Evolutionary conservation across 2,113 vertebrate genomes (phyloP).

Genomic region (Grus americana): DNA sequence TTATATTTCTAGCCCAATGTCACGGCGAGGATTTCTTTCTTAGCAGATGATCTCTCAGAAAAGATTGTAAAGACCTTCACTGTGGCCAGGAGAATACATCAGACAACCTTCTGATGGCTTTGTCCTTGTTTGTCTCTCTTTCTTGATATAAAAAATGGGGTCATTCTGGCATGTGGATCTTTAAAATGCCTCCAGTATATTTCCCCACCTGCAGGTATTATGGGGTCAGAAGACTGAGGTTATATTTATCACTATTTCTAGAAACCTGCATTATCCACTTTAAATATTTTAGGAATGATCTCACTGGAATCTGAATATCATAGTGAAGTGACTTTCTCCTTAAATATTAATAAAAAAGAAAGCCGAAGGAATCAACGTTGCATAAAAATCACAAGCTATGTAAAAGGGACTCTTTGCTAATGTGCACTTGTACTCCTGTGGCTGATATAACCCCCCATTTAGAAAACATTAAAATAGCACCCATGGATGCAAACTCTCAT

Average conservation of each 20-base stretch:
- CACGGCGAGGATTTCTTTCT: neutral
- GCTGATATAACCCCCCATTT: neutral
- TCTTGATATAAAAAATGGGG: constrained; percentile 37
- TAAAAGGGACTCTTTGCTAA: neutral
- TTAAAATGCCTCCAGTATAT: constrained; percentile 44
- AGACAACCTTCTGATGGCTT: constrained; percentile 35
- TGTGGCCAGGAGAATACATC: constrained; percentile 28
- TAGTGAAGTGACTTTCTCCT: neutral
- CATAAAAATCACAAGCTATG: constrained; percentile 7
- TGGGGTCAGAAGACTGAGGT: neutral
- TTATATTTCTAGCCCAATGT: neutral
- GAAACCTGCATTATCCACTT: constrained; percentile 35
- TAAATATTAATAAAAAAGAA: constrained; percentile 55
- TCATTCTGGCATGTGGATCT: constrained; percentile 7
- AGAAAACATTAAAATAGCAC: neutral
- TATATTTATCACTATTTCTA: constrained; percentile 43
- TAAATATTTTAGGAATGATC: constrained; percentile 58
- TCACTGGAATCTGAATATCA: constrained; percentile 21
- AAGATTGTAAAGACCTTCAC: neutral
- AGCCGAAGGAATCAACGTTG: constrained; percentile 2
- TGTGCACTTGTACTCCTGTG: neutral
- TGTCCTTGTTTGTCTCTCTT: constrained; percentile 45
- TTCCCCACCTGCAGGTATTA: constrained; percentile 3
- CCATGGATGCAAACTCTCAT: neutral
- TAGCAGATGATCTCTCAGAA: neutral